These are phyloP conservation scores for Crotalus adamanteus DNA, from an alignment of 2,797 vertebrate genomes.

Conservation along the genomic window DNA sequence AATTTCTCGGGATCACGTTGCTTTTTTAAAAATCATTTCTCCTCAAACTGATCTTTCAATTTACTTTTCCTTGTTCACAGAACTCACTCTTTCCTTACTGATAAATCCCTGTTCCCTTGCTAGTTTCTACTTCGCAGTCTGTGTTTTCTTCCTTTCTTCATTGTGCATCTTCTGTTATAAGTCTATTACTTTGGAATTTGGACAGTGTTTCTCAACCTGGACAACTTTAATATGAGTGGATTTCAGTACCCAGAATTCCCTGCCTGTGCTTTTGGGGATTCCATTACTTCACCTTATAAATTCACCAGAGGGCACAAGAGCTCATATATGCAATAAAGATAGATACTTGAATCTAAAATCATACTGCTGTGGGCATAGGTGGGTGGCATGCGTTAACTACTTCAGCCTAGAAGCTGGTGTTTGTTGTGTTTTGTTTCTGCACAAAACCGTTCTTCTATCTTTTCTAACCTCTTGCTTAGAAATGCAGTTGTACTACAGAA, in stretches of 20 bases:
- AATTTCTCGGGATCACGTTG: background rate
- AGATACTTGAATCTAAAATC: conserved; percentile 7
- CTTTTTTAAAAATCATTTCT: background rate
- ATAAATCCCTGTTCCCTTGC: background rate
- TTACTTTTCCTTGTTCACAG: background rate
- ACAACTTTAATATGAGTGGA: background rate
- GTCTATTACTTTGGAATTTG: background rate
- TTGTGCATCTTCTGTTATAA: background rate
- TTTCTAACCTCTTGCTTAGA: background rate
- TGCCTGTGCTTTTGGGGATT: background rate
- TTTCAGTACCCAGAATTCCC: background rate
- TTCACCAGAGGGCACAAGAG: background rate
- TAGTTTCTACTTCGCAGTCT: background rate
- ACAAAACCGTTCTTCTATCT: background rate
- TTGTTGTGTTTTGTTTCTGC: background rate
- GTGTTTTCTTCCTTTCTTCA: background rate
- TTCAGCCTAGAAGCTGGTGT: background rate
- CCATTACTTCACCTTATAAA: background rate
- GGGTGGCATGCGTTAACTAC: conserved; percentile 15
- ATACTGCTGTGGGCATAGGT: conserved; percentile 3
- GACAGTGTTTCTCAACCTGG: background rate
- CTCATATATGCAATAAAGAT: background rate
- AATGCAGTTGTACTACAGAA: background rate
- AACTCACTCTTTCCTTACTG: background rate
- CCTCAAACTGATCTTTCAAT: background rate